A percentile compares a stretch with the other conserved stretches of the same genome.
Conservation (phyloP, 64 coral and sea anemone genomes). For the Montipora cactus region DNA sequence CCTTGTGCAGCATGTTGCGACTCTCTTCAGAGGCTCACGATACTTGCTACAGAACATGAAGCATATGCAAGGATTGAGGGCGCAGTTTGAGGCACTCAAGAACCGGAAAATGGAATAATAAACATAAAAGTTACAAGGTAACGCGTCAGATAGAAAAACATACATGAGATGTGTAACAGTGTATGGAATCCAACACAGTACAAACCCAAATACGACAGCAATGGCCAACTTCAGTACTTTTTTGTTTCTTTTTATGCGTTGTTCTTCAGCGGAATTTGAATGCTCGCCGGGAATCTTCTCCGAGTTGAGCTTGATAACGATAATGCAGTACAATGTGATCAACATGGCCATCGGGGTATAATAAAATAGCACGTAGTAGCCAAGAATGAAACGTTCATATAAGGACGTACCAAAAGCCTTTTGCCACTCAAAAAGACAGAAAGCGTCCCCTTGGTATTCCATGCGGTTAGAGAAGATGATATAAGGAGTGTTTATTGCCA, state of each 20-base stretch:
- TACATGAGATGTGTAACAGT: background rate
- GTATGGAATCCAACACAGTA: background rate
- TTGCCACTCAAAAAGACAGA: background rate
- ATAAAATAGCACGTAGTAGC: background rate
- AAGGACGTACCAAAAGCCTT: background rate
- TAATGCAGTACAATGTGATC: background rate
- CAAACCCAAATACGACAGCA: background rate
- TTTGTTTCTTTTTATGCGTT: background rate
- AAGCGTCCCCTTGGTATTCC: background rate
- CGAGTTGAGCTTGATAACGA: background rate
- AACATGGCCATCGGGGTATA: background rate
- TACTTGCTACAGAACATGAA: no score
- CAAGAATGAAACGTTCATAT: background rate
- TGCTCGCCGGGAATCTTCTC: background rate
- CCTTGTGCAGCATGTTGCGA: no score
- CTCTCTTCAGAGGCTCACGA: no score
- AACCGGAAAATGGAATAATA: no score
- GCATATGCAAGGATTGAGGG: no score
- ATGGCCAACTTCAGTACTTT: background rate
- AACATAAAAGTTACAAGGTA: no score
- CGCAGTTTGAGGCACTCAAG: no score
- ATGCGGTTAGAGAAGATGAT: no score
- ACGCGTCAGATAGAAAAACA: no score
- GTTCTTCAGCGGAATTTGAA: background rate
- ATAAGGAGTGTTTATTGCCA: no score